Evolutionary conservation across 1,140 invertebrate species (phyloP), one percentile per base, ranked within the genome.

Genomic region (Bombus fervidus): DNA sequence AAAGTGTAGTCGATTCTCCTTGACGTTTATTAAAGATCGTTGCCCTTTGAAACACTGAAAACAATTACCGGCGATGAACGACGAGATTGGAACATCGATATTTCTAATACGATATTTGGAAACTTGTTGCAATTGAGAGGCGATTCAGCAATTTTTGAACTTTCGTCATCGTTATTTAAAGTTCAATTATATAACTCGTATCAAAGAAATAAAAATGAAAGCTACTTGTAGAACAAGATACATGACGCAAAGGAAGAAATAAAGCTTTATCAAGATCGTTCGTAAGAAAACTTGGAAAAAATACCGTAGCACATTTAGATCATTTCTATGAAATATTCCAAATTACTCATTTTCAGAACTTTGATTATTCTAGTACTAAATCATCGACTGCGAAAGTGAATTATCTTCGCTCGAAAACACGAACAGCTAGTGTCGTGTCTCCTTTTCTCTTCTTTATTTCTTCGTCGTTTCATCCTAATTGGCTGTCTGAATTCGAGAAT

Each of bases 391-490:
- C 66, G 18, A 34, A 8, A 37, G 22, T 13, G 31, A 34, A 66
- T 34, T 37, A 25, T 69, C 66, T 69, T 9, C 9, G 18, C 10
- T n/a, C 34, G 53, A 47, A n/a, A 31, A 8, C 64, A 1, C n/a
- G 62, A 31, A 18, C 5, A 6, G 62, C n/a, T 31, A n/a, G 31
- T 22, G 6, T 34, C 15, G n/a, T 15, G 31, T n/a, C 22, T 59
- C 47, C 71, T 62, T 77, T 25, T 12, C 18, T 37, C 37, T 83
- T 28, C 15, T 8, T 37, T 25, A 37, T 34, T 73, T 34, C 71
- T 9, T 75, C 53, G 68, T 74, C 79, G 84, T 86, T 74, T 77
- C 68, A 31, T 37, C 31, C 71, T 83, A 85, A 91, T 91, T 87
- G 87, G 79, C 78, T 74, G 71, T 79, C 77, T 86, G 74, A 81